phyloP scores from a whole-genome alignment of 2,888 invertebrate genomes.

The Coleophora deauratella region DNA sequence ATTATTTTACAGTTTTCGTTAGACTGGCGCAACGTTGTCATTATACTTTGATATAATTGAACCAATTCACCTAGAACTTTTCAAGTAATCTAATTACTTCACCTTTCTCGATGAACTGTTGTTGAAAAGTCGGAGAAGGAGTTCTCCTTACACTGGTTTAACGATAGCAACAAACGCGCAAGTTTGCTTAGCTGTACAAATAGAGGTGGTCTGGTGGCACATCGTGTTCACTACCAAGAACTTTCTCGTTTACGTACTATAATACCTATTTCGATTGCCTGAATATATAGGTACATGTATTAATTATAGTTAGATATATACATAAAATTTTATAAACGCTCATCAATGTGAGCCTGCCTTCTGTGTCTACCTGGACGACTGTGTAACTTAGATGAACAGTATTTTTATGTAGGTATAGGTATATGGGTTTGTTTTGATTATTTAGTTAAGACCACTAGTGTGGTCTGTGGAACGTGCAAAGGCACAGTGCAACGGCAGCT shows the following conservation, averaged over 20 bases:
- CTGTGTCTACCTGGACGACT: too few relatives aligned
- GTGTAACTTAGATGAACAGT: too few relatives aligned
- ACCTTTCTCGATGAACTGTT: slow-evolving; percentile 18
- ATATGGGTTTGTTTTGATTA: neutral
- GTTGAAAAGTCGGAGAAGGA: slow-evolving; percentile 11
- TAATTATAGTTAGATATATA: too few relatives aligned
- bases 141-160: slow-evolving; percentile 29
- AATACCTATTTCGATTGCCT: too few relatives aligned
- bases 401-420: too few relatives aligned
- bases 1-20: slow-evolving; percentile 44
- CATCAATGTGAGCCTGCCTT: too few relatives aligned
- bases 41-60: slow-evolving; percentile 41
- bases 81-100: slow-evolving; percentile 24
- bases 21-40: slow-evolving; percentile 44
- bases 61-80: slow-evolving; percentile 36
- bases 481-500: too few relatives aligned
- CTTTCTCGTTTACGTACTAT: slow-evolving; percentile 44
- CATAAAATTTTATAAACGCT: too few relatives aligned
- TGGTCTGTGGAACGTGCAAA: too few relatives aligned
- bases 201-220: slow-evolving; percentile 53
- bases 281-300: too few relatives aligned
- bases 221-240: slow-evolving; percentile 56
- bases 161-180: slow-evolving; percentile 49
- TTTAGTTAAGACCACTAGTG: neutral
- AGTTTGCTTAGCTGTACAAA: slow-evolving; percentile 71